Evolutionary conservation across 2,113 vertebrate species (phyloP).

Genomic region (Elephantulus edwardii): DNA sequence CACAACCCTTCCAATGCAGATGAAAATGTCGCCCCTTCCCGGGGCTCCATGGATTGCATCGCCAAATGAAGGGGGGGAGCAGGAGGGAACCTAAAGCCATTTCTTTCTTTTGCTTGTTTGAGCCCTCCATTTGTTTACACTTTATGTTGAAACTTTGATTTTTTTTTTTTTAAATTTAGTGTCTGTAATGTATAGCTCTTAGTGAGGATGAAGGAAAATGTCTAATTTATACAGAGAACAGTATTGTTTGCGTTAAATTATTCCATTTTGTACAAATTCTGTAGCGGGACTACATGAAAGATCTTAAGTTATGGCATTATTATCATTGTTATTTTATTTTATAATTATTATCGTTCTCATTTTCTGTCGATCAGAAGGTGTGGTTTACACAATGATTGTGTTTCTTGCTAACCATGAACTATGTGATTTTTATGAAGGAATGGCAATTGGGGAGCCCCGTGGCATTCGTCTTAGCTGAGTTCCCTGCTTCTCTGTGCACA

Average conservation of each 20-base stretch:
- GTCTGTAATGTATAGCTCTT: constrained; percentile 88
- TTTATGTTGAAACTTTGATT: constrained; percentile 85
- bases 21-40: background rate
- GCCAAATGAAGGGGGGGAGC: constrained; percentile 71
- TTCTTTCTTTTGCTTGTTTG: constrained; percentile 81
- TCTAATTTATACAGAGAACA: constrained; percentile 87
- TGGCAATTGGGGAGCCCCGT: constrained; percentile 56
- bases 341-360: constrained; percentile 85
- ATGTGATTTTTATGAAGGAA: constrained; percentile 63
- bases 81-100: constrained; percentile 74
- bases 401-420: constrained; percentile 72
- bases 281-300: constrained; percentile 98
- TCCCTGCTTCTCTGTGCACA: constrained; percentile 19
- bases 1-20: constrained; percentile 1
- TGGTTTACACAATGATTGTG: constrained; percentile 88
- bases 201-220: constrained; percentile 88
- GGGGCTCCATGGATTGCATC: background rate
- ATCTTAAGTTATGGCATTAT: constrained; percentile 96
- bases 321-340: constrained; percentile 80
- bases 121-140: constrained; percentile 87
- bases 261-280: constrained; percentile 90
- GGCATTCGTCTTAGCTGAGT: background rate
- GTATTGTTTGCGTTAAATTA: constrained; percentile 94
- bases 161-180: constrained; percentile 83
- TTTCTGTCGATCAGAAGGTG: constrained; percentile 90